Percentiles rank a stretch among this genome's conserved stretches.
Conservation (phyloP, 2,888 invertebrate genomes). For the Campoletis raptor region DNA sequence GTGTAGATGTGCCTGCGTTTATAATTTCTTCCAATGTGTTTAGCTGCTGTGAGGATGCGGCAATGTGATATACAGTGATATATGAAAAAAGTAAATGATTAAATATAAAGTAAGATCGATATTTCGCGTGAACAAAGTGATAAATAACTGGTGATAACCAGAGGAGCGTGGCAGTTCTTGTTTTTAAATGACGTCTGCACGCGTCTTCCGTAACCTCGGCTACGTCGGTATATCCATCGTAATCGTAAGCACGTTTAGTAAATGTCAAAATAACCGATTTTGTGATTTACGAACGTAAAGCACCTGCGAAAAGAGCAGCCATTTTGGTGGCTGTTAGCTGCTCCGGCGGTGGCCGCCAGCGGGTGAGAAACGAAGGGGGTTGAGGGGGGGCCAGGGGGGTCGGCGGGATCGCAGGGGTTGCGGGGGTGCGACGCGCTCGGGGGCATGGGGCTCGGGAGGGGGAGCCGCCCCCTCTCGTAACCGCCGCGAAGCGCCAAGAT, state of each 20-base stretch:
- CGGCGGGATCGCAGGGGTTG: slow-evolving; percentile 83
- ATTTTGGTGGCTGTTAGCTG: slow-evolving; percentile 82
- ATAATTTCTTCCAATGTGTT: slow-evolving; percentile 20
- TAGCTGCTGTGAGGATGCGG: slow-evolving; percentile 15
- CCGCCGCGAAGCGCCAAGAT: slow-evolving; percentile 91
- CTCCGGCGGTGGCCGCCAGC: slow-evolving; percentile 71
- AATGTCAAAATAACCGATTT: slow-evolving; percentile 52
- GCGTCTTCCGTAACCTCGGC: slow-evolving; percentile 4
- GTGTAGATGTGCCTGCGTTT: slow-evolving; percentile 12
- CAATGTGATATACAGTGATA: slow-evolving; percentile 26
- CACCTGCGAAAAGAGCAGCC: slow-evolving; percentile 78
- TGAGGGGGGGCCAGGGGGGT: slow-evolving; percentile 83
- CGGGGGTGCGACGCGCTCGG: slow-evolving; percentile 81
- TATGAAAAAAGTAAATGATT: neutral
- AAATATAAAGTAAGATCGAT: neutral
- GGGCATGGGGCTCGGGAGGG: slow-evolving; percentile 88
- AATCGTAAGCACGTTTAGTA: slow-evolving; percentile 4
- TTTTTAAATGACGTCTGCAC: slow-evolving; percentile 34
- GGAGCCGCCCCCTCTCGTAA: slow-evolving; percentile 88
- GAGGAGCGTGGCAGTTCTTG: neutral
- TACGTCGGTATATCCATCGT: slow-evolving; percentile 31
- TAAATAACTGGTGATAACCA: neutral
- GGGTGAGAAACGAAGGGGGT: slow-evolving; percentile 73
- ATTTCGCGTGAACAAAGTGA: slow-evolving; percentile 6
- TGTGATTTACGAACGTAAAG: slow-evolving; percentile 69